Conservation (phyloP, 2,888 invertebrate species). For the Patella ulyssiponensis region DNA sequence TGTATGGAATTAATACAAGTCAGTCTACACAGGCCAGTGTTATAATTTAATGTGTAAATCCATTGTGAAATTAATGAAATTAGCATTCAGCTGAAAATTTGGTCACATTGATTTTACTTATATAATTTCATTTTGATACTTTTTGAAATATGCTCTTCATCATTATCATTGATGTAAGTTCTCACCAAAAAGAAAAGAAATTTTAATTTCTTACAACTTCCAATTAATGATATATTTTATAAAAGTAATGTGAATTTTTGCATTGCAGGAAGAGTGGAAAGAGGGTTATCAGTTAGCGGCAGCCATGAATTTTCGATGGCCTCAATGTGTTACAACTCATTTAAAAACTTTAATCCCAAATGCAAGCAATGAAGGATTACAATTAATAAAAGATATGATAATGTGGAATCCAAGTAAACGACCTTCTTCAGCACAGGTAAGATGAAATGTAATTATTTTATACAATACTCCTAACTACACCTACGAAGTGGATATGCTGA, state of each 20-base stretch:
- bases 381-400: constrained; percentile 87
- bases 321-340: constrained; percentile 87
- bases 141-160: too few relatives aligned
- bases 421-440: constrained; percentile 82
- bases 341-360: constrained; percentile 86
- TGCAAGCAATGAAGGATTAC: constrained; percentile 86
- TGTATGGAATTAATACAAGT: not conserved
- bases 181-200: too few relatives aligned
- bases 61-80: too few relatives aligned
- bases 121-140: too few relatives aligned
- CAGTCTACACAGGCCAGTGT: not conserved
- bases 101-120: too few relatives aligned
- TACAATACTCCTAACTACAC: too few relatives aligned
- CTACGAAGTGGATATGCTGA: too few relatives aligned
- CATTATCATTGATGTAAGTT: too few relatives aligned
- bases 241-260: too few relatives aligned
- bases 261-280: constrained; percentile 87
- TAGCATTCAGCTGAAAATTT: too few relatives aligned
- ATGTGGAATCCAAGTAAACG: constrained; percentile 93
- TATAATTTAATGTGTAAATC: not conserved
- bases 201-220: too few relatives aligned
- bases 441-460: not conserved
- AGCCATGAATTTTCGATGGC: constrained; percentile 96
- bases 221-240: too few relatives aligned
- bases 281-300: constrained; percentile 94